These are phyloP conservation scores for Subacronicta megacephala DNA, from an alignment of 2,888 invertebrate species.

Conservation along the genomic window DNA sequence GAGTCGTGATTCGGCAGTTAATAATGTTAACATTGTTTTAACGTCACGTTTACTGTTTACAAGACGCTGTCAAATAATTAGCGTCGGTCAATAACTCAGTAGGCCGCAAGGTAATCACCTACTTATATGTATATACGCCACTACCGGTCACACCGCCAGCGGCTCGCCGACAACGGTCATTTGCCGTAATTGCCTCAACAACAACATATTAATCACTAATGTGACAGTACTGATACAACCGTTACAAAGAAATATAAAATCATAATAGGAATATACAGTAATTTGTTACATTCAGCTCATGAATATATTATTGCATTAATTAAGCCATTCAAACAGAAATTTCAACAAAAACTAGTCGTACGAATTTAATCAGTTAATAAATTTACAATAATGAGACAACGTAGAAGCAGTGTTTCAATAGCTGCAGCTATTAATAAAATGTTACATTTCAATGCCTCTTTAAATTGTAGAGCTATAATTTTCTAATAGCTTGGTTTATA, in stretches of 20 bases:
- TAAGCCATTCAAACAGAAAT: constrained; percentile 56
- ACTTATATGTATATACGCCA: constrained; percentile 53
- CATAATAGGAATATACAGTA: constrained; percentile 64
- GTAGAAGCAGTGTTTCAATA: constrained; percentile 20
- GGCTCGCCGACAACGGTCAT: constrained; percentile 70
- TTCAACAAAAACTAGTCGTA: constrained; percentile 51
- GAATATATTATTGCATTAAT: constrained; percentile 64
- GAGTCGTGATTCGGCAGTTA: constrained; percentile 61
- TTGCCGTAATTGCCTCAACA: constrained; percentile 80
- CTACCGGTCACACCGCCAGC: constrained; percentile 71
- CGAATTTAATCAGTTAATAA: constrained; percentile 34
- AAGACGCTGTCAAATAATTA: constrained; percentile 80
- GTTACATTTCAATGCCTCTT: not conserved
- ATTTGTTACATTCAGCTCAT: constrained; percentile 66
- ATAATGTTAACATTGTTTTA: constrained; percentile 62
- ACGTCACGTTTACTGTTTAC: constrained; percentile 70
- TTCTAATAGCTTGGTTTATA: no score
- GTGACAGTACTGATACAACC: constrained; percentile 77
- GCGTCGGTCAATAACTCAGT: constrained; percentile 78
- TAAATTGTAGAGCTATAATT: no score
- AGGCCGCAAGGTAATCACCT: constrained; percentile 71
- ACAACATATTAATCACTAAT: constrained; percentile 84
- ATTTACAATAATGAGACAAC: constrained; percentile 36
- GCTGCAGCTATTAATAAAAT: constrained; percentile 17
- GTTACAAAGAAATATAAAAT: constrained; percentile 74